These are phyloP conservation scores for Antechinus stuartii DNA, from an alignment of 2,113 vertebrate genomes.

Conservation along the genomic window DNA sequence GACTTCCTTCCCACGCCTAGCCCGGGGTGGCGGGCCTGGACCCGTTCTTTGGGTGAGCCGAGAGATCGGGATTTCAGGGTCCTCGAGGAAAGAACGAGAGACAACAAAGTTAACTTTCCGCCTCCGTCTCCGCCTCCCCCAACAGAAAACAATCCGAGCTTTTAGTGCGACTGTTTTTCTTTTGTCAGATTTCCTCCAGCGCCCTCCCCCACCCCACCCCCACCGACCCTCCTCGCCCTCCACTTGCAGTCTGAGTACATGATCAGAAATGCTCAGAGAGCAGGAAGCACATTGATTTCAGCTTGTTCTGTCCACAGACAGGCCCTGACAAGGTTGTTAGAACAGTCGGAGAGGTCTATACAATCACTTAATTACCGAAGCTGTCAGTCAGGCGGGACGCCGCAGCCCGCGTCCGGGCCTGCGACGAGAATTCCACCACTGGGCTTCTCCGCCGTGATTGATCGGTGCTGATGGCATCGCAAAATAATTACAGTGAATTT, in stretches of 20 bases:
- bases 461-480: slow-evolving; percentile 97
- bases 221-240: slow-evolving; percentile 43
- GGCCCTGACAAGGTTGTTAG: slow-evolving; percentile 98
- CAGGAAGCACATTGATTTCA: slow-evolving; percentile 95
- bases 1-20: no score
- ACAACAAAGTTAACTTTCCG: slow-evolving; percentile 82
- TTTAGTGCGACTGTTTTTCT: slow-evolving; percentile 75
- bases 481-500: slow-evolving; percentile 97
- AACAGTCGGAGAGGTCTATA: slow-evolving; percentile 94
- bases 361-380: slow-evolving; percentile 99
- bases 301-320: slow-evolving; percentile 92
- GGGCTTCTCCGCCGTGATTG: slow-evolving; percentile 91
- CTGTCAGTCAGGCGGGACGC: slow-evolving; percentile 96
- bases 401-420: slow-evolving; percentile 88
- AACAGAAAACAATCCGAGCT: slow-evolving; percentile 36
- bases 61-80: neutral
- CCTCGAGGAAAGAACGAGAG: neutral
- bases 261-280: slow-evolving; percentile 90
- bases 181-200: slow-evolving; percentile 78
- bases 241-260: slow-evolving; percentile 82
- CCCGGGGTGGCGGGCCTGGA: neutral
- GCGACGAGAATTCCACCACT: slow-evolving; percentile 92
- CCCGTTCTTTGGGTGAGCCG: neutral
- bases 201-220: neutral
- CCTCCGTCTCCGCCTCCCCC: neutral